Base-by-base conservation (phyloP, 1,140 invertebrate species). In the Eurosta solidaginis region DNA sequence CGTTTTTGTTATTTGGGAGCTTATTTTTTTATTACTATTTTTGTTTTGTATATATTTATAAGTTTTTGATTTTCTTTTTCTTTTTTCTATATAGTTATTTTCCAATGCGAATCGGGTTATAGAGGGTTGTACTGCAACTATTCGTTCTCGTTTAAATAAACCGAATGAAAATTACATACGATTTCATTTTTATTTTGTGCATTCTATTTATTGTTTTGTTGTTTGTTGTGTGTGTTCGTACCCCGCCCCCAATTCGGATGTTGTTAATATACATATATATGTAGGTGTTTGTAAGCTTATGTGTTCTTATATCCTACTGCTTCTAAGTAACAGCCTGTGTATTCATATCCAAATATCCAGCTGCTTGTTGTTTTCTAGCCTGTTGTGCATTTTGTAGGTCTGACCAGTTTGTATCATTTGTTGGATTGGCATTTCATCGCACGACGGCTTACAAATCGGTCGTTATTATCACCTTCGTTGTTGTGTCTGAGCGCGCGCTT, bases 371-470 rank as follows among this genome's bases (percentile, higher is more conserved):
- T 22, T 45, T 49, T 14, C 22, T 49, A 27, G 75, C 22, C 75
- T 78, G 12, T 81, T 82, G 83, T n/a, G 82, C 81, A 80, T 78
- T 79, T 85, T 79, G 85, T 78, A 27, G 77, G 68, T 78, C 68
- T 40, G 77, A 3, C 59, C 45, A 74, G 20, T 20, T 29, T 75
- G 10, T 52, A 47, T 9, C 74, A 20, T 74, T 74, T 47, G 40
- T 1, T 44, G 68, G 29, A 50, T 40, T 75, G 77, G 74, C 80
- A 83, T 80, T 83, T 83, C 78, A 45, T 73, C 29, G 76, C 79
- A 80, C 79, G 81, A 77, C 79, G 78, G 81, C 77, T 59, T 49
- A 29, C 76, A 77, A 81, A 81, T 79, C 79, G 81, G 79, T 81
- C 78, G 76, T 73, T 73, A 63, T 75, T 33, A 75, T 47, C 74